phyloP scores from a whole-genome alignment of 2,888 invertebrate genomes.

The Drosophila macrothrix region DNA sequence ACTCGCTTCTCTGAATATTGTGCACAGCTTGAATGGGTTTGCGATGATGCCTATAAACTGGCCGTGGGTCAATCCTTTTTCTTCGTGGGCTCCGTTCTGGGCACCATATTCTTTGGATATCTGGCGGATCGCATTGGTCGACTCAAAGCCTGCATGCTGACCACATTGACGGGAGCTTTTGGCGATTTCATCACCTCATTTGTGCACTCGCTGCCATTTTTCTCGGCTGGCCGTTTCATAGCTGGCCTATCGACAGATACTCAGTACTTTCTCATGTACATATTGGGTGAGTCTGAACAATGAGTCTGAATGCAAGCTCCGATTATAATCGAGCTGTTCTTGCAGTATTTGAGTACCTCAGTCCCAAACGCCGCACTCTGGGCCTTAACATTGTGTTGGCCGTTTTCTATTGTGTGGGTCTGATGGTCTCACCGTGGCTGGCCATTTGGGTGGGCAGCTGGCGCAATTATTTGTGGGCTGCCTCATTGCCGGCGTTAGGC shows the following conservation, averaged over 20 bases:
- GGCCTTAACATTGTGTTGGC: constrained; percentile 87
- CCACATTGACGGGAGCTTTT: constrained; percentile 86
- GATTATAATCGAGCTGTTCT: neutral
- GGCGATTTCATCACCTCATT: constrained; percentile 86
- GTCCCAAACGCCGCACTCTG: constrained; percentile 86
- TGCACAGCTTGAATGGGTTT: constrained; percentile 86
- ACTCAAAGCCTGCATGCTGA: constrained; percentile 86
- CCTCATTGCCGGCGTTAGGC: constrained; percentile 85
- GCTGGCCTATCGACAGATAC: constrained; percentile 87
- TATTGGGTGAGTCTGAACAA: constrained; percentile 85
- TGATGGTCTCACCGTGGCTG: constrained; percentile 86
- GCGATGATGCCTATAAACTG: constrained; percentile 86
- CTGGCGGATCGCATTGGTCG: constrained; percentile 87
- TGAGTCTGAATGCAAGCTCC: neutral
- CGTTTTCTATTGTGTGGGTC: constrained; percentile 86
- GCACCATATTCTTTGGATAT: constrained; percentile 86
- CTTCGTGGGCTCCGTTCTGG: constrained; percentile 87
- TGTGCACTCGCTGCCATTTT: constrained; percentile 84
- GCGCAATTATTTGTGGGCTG: constrained; percentile 86
- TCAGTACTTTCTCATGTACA: constrained; percentile 87
- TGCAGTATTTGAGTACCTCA: constrained; percentile 87
- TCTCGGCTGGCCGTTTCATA: constrained; percentile 86
- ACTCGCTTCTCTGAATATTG: constrained; percentile 45
- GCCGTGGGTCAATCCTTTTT: constrained; percentile 87
- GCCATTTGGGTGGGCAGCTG: constrained; percentile 85